Evolutionary conservation across 2,113 vertebrate species (phyloP), one percentile per base, ranked within the genome.

Genomic region (Notothenia rossii): DNA sequence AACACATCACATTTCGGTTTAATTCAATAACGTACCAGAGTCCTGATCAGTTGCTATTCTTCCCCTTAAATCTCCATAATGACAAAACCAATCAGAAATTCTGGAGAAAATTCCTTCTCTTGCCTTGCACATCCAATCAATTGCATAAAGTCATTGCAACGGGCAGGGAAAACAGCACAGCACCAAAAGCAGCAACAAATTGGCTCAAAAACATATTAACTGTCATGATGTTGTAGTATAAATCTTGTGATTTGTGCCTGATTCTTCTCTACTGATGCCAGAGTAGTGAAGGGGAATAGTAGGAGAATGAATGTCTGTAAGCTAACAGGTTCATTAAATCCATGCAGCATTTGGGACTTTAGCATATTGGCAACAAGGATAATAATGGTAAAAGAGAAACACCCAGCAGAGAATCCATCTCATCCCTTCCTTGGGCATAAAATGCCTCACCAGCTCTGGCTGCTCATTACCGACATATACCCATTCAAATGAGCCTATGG

Each of bases 241-340:
- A 88, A 88, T 75, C 76, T 63, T 79, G 82, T 88, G 75, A 81
- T 82, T 71, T 80, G 49, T 54, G 63, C 54, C 73, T 49, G 45
- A 51, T 63, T 87, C 40, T 73, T 73, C 70, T 61, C 67, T 56
- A 58, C 29, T 73, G 43, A 55, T 75, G 73, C 69, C 81, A 73
- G 25, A 29, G 79, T 45, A n/a, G 63, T 75, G 60, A 68, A 29
- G 72, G 54, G 60, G 59, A 75, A 84, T 54, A 86, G 43, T 45
- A 59, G 64, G 53, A 80, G 53, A 76, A 88, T 79, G 74, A 82
- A 90, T 81, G 73, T 87, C 81, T 81, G 75, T 87, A 72, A 86
- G 84, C 17, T 58, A 86, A 81, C 80, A 86, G 87, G 79, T 91
- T 90, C 86, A 92, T 92, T 91, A 92, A 83, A 73, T 50, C 62